These are phyloP conservation scores for Caenorhabditis becei DNA, from an alignment of 2,888 invertebrate genomes.

Conservation along the genomic window DNA sequence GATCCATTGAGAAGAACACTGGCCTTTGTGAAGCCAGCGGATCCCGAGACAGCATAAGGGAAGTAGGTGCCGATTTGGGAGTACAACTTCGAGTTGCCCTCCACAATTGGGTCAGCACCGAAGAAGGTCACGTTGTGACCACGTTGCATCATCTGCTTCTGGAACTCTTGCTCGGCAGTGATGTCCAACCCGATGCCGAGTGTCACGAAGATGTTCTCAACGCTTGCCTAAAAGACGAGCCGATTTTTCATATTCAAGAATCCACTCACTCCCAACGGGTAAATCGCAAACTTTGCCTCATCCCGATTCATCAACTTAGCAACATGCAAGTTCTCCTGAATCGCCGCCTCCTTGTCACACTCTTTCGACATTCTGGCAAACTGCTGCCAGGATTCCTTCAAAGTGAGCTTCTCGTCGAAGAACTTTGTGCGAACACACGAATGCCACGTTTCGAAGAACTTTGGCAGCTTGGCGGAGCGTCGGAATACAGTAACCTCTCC, in stretches of 20 bases:
- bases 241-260: no score
- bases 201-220: conserved; percentile 1
- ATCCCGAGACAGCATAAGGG: conserved; percentile 30
- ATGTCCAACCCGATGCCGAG: conserved; percentile 21
- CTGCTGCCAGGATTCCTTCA: background rate
- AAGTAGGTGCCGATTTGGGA: conserved; percentile 21
- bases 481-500: background rate
- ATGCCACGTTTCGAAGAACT: conserved; percentile 9
- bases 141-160: conserved; percentile 1
- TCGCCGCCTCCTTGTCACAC: background rate
- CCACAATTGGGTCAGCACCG: conserved; percentile 27
- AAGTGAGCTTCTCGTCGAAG: background rate
- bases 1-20: conserved; percentile 18
- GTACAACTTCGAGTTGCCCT: conserved; percentile 2
- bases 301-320: background rate
- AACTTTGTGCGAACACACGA: background rate
- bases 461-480: background rate
- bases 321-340: background rate
- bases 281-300: background rate
- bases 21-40: conserved; percentile 11
- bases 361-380: background rate
- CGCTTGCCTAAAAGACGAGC: no score
- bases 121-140: conserved; percentile 15
- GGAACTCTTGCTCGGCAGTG: background rate
- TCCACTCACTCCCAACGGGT: background rate